These are phyloP conservation scores for Sesamia nonagrioides DNA, from an alignment of 1,140 invertebrate genomes.

Conservation along the genomic window DNA sequence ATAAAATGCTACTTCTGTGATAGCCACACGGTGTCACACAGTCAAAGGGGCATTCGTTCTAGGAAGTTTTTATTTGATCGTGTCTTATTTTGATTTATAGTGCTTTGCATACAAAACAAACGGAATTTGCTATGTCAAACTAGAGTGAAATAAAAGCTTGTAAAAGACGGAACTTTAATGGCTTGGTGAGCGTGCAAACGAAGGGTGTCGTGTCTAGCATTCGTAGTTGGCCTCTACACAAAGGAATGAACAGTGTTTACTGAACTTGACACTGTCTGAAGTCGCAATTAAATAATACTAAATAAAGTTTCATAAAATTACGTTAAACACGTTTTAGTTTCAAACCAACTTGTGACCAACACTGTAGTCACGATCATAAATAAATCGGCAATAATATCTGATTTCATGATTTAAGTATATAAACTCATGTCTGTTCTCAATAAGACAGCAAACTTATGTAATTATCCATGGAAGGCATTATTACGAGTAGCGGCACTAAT, in stretches of 20 bases:
- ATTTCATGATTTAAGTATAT: too few species aligned
- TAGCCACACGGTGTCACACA: background rate
- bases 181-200: constrained; percentile 52
- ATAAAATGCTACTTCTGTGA: too few species aligned
- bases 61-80: background rate
- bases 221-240: constrained; percentile 21
- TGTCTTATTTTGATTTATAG: background rate
- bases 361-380: too few species aligned
- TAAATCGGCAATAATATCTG: too few species aligned
- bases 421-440: too few species aligned
- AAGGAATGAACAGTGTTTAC: constrained; percentile 20
- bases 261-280: constrained; percentile 29
- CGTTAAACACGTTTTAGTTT: background rate
- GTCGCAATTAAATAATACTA: background rate
- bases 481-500: too few species aligned
- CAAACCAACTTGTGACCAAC: background rate
- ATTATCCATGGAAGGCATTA: too few species aligned
- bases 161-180: constrained; percentile 51
- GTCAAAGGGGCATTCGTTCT: background rate
- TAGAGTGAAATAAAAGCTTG: background rate
- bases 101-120: constrained; percentile 7
- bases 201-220: constrained; percentile 51
- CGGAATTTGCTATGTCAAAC: background rate
- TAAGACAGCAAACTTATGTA: too few species aligned
- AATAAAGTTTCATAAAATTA: background rate